phyloP scores from a whole-genome alignment of 2,113 vertebrate genomes.

The Cololabis saira region DNA sequence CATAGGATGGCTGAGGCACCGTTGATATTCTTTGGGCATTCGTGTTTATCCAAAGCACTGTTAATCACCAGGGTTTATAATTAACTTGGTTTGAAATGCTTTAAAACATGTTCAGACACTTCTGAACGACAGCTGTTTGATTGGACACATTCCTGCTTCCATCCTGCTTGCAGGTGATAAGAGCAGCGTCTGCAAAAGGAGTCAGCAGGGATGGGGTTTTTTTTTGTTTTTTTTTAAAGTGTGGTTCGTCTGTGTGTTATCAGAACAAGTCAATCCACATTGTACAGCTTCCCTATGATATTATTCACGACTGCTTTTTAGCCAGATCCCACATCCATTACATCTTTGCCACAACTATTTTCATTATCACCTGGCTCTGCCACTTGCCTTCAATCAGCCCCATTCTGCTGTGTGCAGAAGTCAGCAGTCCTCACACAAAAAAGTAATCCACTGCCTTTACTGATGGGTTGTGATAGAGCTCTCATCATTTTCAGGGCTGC shows the following conservation, averaged over 20 bases:
- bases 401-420: conserved; percentile 61
- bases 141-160: conserved; percentile 63
- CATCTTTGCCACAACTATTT: conserved; percentile 77
- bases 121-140: conserved; percentile 65
- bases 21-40: conserved; percentile 59
- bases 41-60: conserved; percentile 37
- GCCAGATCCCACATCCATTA: conserved; percentile 68
- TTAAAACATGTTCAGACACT: conserved; percentile 72
- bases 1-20: conserved; percentile 24
- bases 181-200: conserved; percentile 36
- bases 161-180: conserved; percentile 72
- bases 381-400: conserved; percentile 70
- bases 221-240: conserved; percentile 56
- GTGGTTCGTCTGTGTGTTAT: conserved; percentile 56
- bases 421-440: conserved; percentile 71
- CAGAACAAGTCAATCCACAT: conserved; percentile 50
- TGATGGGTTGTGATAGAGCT: conserved; percentile 71
- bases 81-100: conserved; percentile 74
- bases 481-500: conserved; percentile 52
- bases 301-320: conserved; percentile 58
- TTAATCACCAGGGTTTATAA: conserved; percentile 67
- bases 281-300: conserved; percentile 53
- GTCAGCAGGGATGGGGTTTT: conserved; percentile 40
- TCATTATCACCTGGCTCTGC: conserved; percentile 68
- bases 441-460: conserved; percentile 68